Conservation (phyloP, 2,888 invertebrate species). For the Pammene fasciana region DNA sequence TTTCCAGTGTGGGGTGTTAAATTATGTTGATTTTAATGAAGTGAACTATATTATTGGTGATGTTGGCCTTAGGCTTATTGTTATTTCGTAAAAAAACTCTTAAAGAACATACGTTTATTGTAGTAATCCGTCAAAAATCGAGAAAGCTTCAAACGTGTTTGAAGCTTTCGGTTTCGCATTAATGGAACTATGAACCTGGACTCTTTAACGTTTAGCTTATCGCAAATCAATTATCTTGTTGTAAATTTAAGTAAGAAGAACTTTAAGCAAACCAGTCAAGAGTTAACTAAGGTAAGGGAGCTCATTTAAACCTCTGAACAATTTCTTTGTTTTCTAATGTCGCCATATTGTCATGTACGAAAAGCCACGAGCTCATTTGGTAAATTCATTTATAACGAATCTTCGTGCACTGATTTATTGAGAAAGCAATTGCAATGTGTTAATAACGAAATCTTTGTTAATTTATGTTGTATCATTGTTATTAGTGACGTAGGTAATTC, state of each 20-base stretch:
- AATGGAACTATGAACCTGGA: slow-evolving; percentile 99
- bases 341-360: slow-evolving; percentile 75
- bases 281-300: slow-evolving; percentile 93
- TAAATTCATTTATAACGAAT: slow-evolving; percentile 34
- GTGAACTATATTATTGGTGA: slow-evolving; percentile 79
- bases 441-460: slow-evolving; percentile 27
- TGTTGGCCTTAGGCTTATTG: slow-evolving; percentile 77
- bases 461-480: slow-evolving; percentile 31
- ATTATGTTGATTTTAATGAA: slow-evolving; percentile 69
- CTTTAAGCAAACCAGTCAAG: slow-evolving; percentile 94
- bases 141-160: slow-evolving; percentile 97
- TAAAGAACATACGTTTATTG: slow-evolving; percentile 70
- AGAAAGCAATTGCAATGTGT: slow-evolving; percentile 28
- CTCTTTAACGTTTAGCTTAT: slow-evolving; percentile 99
- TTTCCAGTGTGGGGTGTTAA: slow-evolving; percentile 62
- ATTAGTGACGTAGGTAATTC: slow-evolving; percentile 38
- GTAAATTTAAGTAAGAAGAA: slow-evolving; percentile 98
- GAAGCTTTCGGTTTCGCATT: slow-evolving; percentile 97
- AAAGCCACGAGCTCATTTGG: slow-evolving; percentile 58
- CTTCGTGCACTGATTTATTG: slow-evolving; percentile 4
- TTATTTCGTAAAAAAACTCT: slow-evolving; percentile 76
- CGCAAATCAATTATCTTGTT: slow-evolving; percentile 99
- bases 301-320: slow-evolving; percentile 46
- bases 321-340: slow-evolving; percentile 72
- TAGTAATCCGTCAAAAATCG: slow-evolving; percentile 88